phyloP scores from a whole-genome alignment of 2,888 invertebrate genomes.

The Conops quadrifasciatus region DNA sequence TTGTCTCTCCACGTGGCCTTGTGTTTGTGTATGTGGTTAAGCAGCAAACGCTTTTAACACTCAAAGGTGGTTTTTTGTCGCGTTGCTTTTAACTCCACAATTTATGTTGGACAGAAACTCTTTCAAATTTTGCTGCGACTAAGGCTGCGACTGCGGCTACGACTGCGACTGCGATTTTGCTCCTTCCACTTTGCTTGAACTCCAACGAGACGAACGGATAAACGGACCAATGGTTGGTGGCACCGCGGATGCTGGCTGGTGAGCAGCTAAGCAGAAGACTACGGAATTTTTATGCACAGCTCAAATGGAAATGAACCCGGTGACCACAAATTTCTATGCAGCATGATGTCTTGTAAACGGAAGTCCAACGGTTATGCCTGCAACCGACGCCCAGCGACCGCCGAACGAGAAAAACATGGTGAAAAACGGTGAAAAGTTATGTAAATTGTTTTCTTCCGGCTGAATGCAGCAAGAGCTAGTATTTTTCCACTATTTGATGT shows the following conservation, averaged over 20 bases:
- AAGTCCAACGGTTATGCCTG: slow-evolving; percentile 28
- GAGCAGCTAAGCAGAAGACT: slow-evolving; percentile 2
- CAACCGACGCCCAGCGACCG: neutral
- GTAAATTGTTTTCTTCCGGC: slow-evolving; percentile 11
- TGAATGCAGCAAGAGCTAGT: neutral
- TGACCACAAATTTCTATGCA: slow-evolving; percentile 29
- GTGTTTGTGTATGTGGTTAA: slow-evolving; percentile 46
- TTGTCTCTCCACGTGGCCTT: slow-evolving; percentile 17
- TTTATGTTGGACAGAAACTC: slow-evolving; percentile 13
- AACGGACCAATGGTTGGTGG: too few relatives aligned
- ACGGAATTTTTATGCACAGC: slow-evolving; percentile 26
- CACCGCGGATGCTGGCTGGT: too few relatives aligned
- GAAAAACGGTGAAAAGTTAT: slow-evolving; percentile 2
- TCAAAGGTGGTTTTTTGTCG: slow-evolving; percentile 33
- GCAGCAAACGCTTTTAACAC: slow-evolving; percentile 28
- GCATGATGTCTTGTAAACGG: slow-evolving; percentile 21
- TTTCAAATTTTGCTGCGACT: too few relatives aligned
- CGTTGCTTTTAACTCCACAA: slow-evolving; percentile 22
- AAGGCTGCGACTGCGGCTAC: neutral
- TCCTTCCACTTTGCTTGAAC: slow-evolving; percentile 3
- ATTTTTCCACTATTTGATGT: neutral
- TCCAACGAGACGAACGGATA: neutral
- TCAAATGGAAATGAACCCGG: slow-evolving; percentile 6
- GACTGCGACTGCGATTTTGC: neutral
- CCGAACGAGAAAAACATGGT: neutral